These are phyloP conservation scores for Patagioenas fasciata DNA, from an alignment of 2,113 vertebrate species.

Conservation along the genomic window DNA sequence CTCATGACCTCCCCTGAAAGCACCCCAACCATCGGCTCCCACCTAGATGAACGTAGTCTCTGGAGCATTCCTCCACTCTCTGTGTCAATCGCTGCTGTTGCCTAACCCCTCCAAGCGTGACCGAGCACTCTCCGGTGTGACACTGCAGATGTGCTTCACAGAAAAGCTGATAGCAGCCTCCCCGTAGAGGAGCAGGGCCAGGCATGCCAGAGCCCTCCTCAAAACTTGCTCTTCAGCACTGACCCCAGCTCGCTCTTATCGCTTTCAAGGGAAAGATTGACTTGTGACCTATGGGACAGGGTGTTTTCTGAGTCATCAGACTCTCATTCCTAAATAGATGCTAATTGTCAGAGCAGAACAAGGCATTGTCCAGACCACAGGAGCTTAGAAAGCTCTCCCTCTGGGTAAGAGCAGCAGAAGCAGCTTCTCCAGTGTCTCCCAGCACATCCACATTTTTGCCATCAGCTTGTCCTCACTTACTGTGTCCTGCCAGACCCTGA, in stretches of 20 bases:
- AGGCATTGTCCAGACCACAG: neutral
- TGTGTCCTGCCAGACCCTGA: rapidly evolving
- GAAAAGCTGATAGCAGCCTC: neutral
- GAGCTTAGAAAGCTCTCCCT: neutral
- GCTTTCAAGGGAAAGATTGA: neutral
- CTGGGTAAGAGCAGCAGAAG: neutral
- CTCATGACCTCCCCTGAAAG: neutral
- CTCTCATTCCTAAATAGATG: neutral
- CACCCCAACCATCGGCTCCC: neutral
- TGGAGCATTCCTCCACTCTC: neutral
- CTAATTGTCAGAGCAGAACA: neutral
- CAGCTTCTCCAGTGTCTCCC: neutral
- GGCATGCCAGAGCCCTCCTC: neutral
- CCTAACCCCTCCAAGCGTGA: neutral
- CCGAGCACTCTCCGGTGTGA: neutral
- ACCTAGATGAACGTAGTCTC: neutral
- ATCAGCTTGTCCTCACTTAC: neutral
- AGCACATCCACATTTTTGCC: neutral
- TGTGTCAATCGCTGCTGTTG: neutral
- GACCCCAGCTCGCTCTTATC: rapidly evolving
- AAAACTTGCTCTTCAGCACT: neutral
- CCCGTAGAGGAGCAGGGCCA: neutral
- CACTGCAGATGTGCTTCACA: neutral
- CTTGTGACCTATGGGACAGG: rapidly evolving
- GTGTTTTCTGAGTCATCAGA: neutral